A percentile compares a stretch with the other conserved stretches of the same genome.
Conservation (phyloP, 1,140 invertebrate genomes). For the Camponotus pennsylvanicus region DNA sequence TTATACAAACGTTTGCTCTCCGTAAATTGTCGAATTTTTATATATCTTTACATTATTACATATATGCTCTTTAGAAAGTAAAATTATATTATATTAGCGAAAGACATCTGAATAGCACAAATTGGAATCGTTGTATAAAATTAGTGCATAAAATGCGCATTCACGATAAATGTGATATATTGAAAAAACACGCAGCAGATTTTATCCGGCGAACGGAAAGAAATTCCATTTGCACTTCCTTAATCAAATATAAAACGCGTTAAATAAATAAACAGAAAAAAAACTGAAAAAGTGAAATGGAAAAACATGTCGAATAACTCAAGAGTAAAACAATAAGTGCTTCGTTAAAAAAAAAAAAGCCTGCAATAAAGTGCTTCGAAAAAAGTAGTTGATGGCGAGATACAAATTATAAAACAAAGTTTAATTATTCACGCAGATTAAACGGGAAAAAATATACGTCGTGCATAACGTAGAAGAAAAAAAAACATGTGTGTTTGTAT, state of each 20-base stretch:
- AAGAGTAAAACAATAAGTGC: conserved; percentile 76
- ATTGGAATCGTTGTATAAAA: conserved; percentile 44
- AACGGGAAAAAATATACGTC: conserved; percentile 57
- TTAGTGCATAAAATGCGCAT: conserved; percentile 57
- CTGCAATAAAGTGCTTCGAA: conserved; percentile 79
- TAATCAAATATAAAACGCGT: conserved; percentile 34
- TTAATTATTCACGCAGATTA: conserved; percentile 60
- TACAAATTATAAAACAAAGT: conserved; percentile 63
- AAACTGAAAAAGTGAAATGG: conserved; percentile 8
- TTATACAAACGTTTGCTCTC: neutral
- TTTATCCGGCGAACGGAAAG: conserved; percentile 2
- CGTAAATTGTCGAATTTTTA: neutral
- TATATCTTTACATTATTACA: neutral
- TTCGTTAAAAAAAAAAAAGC: conserved; percentile 74
- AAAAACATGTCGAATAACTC: conserved; percentile 26
- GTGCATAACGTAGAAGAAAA: conserved; percentile 57
- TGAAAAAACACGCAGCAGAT: conserved; percentile 49
- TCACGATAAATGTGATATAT: conserved; percentile 50
- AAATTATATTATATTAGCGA: conserved; percentile 24
- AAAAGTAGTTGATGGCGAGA: conserved; percentile 71
- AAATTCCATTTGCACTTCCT: conserved; percentile 42
- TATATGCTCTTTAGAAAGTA: neutral
- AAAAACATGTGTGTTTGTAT: conserved; percentile 81
- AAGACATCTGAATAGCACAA: conserved; percentile 32
- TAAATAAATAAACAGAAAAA: conserved; percentile 10